phyloP scores from a whole-genome alignment of 2,797 vertebrate species.

The Streptopelia turtur region DNA sequence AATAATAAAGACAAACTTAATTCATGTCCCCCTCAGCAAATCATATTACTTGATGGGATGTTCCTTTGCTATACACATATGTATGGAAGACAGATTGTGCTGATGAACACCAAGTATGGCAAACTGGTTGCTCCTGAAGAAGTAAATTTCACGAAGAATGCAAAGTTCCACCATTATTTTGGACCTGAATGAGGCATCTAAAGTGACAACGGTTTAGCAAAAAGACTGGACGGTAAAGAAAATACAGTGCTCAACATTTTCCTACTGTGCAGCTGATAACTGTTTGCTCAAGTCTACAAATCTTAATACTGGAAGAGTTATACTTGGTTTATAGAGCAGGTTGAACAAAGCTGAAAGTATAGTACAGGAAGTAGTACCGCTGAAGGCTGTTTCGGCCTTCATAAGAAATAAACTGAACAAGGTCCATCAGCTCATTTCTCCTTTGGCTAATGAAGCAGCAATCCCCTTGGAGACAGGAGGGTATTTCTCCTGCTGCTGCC shows the following conservation, averaged over 20 bases:
- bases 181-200: background rate
- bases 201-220: background rate
- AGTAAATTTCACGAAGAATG: background rate
- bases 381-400: background rate
- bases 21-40: background rate
- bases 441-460: background rate
- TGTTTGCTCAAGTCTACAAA: background rate
- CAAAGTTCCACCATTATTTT: background rate
- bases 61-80: background rate
- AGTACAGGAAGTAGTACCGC: background rate
- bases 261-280: background rate
- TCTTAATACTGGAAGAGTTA: background rate
- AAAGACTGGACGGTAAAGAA: background rate
- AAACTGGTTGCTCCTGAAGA: background rate
- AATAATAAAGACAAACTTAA: background rate
- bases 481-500: background rate
- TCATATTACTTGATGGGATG: fast-evolving
- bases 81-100: background rate
- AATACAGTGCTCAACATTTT: background rate
- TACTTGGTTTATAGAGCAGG: background rate
- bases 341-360: background rate
- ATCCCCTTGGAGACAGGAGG: background rate
- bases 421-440: background rate
- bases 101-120: background rate
- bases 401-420: background rate